A percentile compares a stretch with the other conserved stretches of the same genome.
These are phyloP conservation scores for Leptobrachium ailaonicum DNA, from an alignment of 2,113 vertebrate genomes.

Conservation along the genomic window DNA sequence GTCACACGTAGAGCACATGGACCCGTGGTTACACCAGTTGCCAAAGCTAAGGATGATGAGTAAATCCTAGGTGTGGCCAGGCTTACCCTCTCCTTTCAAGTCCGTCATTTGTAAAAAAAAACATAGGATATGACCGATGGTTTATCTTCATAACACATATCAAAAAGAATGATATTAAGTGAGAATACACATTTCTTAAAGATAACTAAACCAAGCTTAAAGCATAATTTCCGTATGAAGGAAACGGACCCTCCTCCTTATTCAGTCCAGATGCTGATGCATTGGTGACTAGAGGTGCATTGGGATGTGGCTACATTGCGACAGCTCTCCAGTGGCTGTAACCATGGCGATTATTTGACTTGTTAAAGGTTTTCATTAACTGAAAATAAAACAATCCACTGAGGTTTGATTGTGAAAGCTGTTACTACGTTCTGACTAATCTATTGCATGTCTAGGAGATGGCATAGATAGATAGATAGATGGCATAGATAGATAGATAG, in stretches of 20 bases:
- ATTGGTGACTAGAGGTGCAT: constrained; percentile 11
- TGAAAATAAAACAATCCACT: too few species aligned
- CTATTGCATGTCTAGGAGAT: too few species aligned
- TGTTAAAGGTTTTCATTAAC: too few species aligned
- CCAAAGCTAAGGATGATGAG: neutral
- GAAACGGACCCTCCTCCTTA: constrained; percentile 1
- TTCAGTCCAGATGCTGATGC: neutral
- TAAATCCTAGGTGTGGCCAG: neutral
- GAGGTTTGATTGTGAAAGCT: too few species aligned
- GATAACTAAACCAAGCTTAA: neutral
- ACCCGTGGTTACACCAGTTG: neutral
- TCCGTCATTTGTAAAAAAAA: neutral
- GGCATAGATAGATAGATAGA: too few species aligned
- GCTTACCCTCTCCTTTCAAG: neutral
- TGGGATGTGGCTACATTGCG: neutral
- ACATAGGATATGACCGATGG: neutral
- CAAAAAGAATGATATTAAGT: neutral
- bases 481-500: too few species aligned
- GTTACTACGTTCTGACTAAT: too few species aligned
- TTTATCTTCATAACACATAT: neutral
- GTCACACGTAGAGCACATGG: neutral
- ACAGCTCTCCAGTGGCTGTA: too few species aligned
- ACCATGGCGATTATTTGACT: too few species aligned
- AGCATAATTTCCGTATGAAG: constrained; percentile 25
- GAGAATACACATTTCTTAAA: neutral